Conservation (phyloP, 2,113 vertebrate species). For the Gavia stellata region DNA sequence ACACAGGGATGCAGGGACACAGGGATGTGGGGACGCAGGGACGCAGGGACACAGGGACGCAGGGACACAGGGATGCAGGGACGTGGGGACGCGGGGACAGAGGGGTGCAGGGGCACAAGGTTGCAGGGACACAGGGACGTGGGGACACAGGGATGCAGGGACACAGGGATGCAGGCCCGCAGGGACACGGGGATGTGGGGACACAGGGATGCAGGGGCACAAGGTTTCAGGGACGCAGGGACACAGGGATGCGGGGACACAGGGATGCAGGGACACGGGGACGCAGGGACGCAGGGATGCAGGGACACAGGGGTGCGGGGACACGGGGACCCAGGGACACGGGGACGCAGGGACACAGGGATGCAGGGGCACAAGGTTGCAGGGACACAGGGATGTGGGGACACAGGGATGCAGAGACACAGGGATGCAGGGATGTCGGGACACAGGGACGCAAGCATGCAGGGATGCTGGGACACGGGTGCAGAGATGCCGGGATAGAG, state of each 20-base stretch:
- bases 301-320: background rate
- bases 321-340: background rate
- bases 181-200: background rate
- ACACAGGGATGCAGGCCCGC: no score
- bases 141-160: background rate
- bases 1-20: rapidly evolving
- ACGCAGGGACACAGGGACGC: background rate
- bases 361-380: no score
- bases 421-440: no score
- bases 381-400: background rate
- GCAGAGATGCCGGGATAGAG: no score
- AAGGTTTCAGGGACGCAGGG: no score
- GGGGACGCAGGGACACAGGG: background rate
- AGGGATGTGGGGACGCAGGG: background rate
- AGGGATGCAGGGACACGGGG: background rate
- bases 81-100: background rate
- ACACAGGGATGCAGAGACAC: no score
- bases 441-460: no score
- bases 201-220: no score
- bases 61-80: background rate
- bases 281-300: rapidly evolving
- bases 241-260: no score
- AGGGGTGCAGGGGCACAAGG: background rate
- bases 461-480: background rate
- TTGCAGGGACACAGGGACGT: background rate